Evolutionary conservation across 2,113 vertebrate genomes (phyloP).

Genomic region (Leptobrachium ailaonicum): DNA sequence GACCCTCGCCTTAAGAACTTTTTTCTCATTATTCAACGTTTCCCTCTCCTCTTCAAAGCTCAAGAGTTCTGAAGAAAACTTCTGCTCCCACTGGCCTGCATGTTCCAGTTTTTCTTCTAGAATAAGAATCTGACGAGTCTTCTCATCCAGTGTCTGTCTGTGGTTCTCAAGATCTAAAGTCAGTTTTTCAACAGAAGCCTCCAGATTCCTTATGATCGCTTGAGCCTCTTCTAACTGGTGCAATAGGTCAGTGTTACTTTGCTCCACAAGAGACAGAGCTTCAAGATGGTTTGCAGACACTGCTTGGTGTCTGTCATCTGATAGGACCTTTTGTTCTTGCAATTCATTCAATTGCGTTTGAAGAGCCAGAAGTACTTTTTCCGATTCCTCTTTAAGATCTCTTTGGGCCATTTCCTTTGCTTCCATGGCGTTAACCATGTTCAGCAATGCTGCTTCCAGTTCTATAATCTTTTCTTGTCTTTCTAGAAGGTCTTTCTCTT

Average conservation of each 20-base stretch:
- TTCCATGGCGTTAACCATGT: constrained; percentile 56
- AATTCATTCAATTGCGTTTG: constrained; percentile 63
- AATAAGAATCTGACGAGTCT: constrained; percentile 51
- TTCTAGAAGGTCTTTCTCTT: constrained; percentile 64
- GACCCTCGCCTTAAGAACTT: constrained; percentile 44
- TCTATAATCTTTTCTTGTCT: constrained; percentile 53
- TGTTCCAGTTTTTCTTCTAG: constrained; percentile 59
- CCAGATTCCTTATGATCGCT: constrained; percentile 50
- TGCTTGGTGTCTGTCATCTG: constrained; percentile 57
- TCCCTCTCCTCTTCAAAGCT: constrained; percentile 53
- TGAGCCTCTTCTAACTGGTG: constrained; percentile 61
- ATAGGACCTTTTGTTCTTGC: constrained; percentile 54
- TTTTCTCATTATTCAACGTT: constrained; percentile 54
- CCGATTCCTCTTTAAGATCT: constrained; percentile 56
- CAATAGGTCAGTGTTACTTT: constrained; percentile 61
- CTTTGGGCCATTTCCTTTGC: constrained; percentile 61
- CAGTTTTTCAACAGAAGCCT: constrained; percentile 53
- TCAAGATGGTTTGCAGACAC: constrained; percentile 51
- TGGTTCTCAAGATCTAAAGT: constrained; percentile 56
- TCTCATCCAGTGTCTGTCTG: constrained; percentile 56
- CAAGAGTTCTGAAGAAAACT: constrained; percentile 24
- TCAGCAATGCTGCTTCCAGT: constrained; percentile 52
- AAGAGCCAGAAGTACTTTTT: constrained; percentile 57
- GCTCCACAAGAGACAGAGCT: constrained; percentile 57
- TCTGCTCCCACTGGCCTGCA: constrained; percentile 44